A percentile compares a stretch with the other conserved stretches of the same genome.
These are phyloP conservation scores for Gymnodraco acuticeps DNA, from an alignment of 2,797 vertebrate species.

Conservation along the genomic window DNA sequence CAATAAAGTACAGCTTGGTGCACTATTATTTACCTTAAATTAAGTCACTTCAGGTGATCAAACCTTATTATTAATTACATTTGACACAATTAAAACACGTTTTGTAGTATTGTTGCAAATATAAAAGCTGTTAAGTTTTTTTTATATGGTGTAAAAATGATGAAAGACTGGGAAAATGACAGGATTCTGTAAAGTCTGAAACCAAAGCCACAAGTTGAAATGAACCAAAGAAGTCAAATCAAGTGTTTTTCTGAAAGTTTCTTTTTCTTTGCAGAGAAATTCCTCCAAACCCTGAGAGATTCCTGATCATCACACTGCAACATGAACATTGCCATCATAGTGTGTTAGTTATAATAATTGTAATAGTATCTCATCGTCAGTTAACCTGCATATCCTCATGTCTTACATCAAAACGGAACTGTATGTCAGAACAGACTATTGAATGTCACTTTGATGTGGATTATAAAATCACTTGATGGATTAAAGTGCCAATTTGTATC, in stretches of 20 bases:
- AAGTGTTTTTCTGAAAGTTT: background rate
- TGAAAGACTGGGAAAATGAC: background rate
- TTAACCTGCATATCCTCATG: background rate
- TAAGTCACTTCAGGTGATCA: too few species aligned
- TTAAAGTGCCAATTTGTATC: background rate
- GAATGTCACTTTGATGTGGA: background rate
- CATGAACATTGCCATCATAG: too few species aligned
- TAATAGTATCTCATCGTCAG: too few species aligned
- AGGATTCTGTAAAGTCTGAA: background rate
- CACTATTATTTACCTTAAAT: background rate
- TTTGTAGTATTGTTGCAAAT: too few species aligned
- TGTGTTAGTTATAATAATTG: background rate
- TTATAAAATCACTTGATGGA: background rate
- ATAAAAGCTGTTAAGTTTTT: too few species aligned
- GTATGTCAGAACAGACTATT: background rate
- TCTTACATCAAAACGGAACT: too few species aligned
- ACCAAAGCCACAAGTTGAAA: background rate
- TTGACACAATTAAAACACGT: too few species aligned
- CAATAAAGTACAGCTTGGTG: background rate
- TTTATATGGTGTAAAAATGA: background rate
- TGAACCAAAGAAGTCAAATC: background rate
- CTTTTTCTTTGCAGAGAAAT: constrained; percentile 44
- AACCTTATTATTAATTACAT: too few species aligned
- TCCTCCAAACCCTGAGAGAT: constrained; percentile 42
- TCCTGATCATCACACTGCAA: background rate